phyloP scores from a whole-genome alignment of 1,140 invertebrate genomes.

The Uloborus diversus region DNA sequence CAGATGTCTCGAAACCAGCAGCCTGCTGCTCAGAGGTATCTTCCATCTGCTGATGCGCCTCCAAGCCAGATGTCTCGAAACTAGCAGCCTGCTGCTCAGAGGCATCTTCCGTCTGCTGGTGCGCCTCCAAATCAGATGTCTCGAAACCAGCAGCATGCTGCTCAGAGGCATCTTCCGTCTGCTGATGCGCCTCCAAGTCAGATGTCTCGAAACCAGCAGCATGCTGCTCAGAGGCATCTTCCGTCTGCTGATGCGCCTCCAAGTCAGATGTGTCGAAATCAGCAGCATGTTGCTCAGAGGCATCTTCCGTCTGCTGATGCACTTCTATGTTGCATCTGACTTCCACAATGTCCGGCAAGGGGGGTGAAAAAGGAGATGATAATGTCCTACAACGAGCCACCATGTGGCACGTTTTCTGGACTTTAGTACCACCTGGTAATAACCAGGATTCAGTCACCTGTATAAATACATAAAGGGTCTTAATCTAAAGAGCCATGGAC shows the following conservation, averaged over 20 bases:
- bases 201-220: not conserved
- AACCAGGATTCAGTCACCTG: conserved; percentile 44
- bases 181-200: not conserved
- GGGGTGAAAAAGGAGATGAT: conserved; percentile 7
- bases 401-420: conserved; percentile 51
- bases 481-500: too few relatives aligned
- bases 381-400: conserved; percentile 42
- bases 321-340: conserved; percentile 52
- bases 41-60: not conserved
- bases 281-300: not conserved
- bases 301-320: conserved; percentile 5
- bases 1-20: not conserved
- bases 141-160: not conserved
- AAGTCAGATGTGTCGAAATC: not conserved
- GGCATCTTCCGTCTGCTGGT: not conserved
- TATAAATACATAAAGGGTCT: conserved; percentile 36
- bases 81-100: not conserved
- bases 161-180: not conserved
- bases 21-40: not conserved
- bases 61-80: not conserved
- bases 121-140: too few relatives aligned
- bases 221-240: not conserved
- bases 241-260: not conserved
- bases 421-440: conserved; percentile 18
- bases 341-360: conserved; percentile 26